Percentiles rank a stretch among this genome's conserved stretches.
These are phyloP conservation scores for Drosophila melanica DNA, from an alignment of 1,140 invertebrate genomes.

Conservation along the genomic window DNA sequence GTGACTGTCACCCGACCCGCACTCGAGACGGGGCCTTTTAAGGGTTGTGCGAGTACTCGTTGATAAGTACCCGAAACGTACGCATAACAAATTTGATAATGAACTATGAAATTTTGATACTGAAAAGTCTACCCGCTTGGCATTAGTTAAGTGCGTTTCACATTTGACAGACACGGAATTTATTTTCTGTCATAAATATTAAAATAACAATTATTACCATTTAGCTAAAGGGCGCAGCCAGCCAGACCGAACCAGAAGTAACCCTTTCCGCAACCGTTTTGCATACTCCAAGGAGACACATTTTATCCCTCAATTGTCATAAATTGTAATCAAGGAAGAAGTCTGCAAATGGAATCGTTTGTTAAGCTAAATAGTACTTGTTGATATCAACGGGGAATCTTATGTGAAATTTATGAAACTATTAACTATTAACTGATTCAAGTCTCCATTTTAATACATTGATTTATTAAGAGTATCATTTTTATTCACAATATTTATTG, in stretches of 20 bases:
- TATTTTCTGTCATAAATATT: conserved; percentile 81
- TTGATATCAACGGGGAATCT: not conserved
- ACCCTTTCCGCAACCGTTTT: conserved; percentile 31
- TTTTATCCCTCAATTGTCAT: conserved; percentile 57
- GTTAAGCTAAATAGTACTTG: not conserved
- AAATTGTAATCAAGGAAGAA: conserved; percentile 46
- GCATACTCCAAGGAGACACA: conserved; percentile 55
- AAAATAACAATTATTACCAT: conserved; percentile 79
- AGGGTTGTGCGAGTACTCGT: conserved; percentile 46
- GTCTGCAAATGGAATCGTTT: conserved; percentile 8
- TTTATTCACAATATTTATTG: too few species aligned
- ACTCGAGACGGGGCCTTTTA: conserved; percentile 10
- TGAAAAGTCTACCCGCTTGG: conserved; percentile 24
- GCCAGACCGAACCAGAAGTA: not conserved
- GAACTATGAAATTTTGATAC: conserved; percentile 74
- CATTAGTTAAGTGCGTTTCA: conserved; percentile 31
- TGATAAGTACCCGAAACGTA: conserved; percentile 56
- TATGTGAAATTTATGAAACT: not conserved
- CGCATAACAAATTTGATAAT: conserved; percentile 81
- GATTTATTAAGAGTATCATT: too few species aligned
- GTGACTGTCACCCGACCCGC: conserved; percentile 15
- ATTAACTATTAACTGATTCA: too few species aligned
- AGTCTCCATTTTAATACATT: too few species aligned
- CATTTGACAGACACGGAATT: conserved; percentile 59
- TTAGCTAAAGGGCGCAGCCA: conserved; percentile 40